phyloP scores from a whole-genome alignment of 2,888 invertebrate species.

The Synergus japonicus region DNA sequence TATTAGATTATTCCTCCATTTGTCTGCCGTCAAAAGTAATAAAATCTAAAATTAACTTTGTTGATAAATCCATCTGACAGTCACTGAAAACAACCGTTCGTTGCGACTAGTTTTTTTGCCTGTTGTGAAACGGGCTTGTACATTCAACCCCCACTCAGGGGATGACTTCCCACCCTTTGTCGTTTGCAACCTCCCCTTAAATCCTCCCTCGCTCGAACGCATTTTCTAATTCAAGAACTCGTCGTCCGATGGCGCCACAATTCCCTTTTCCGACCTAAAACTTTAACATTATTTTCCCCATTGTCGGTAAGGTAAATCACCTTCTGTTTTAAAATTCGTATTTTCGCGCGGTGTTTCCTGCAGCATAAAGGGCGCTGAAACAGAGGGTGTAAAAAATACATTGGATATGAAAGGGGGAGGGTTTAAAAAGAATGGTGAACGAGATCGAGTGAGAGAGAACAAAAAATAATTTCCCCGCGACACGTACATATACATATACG shows the following conservation, averaged over 20 bases:
- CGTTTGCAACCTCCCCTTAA: constrained; percentile 52
- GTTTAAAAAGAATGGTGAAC: constrained; percentile 37
- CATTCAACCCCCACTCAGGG: constrained; percentile 57
- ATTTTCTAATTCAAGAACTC: constrained; percentile 56
- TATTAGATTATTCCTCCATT: background rate
- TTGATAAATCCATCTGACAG: background rate
- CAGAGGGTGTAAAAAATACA: background rate
- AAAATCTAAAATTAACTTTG: background rate
- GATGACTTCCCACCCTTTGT: constrained; percentile 42
- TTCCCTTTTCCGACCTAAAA: constrained; percentile 58
- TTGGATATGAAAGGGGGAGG: constrained; percentile 52
- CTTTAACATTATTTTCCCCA: constrained; percentile 46
- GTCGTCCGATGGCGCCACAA: constrained; percentile 69
- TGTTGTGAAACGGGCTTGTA: constrained; percentile 66
- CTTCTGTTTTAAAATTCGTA: constrained; percentile 51
- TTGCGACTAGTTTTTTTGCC: constrained; percentile 46
- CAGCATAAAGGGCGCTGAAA: constrained; percentile 46
- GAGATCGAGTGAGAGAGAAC: constrained; percentile 16
- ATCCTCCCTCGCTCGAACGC: constrained; percentile 55
- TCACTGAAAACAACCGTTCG: background rate
- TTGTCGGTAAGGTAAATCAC: constrained; percentile 66
- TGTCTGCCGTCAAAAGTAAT: background rate
- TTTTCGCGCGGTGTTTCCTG: constrained; percentile 48
- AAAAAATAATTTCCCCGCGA: constrained; percentile 65
- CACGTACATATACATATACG: constrained; percentile 56